A percentile compares a stretch with the other conserved stretches of the same genome.
phyloP scores from a whole-genome alignment of 2,113 vertebrate species.

The Mirounga angustirostris region DNA sequence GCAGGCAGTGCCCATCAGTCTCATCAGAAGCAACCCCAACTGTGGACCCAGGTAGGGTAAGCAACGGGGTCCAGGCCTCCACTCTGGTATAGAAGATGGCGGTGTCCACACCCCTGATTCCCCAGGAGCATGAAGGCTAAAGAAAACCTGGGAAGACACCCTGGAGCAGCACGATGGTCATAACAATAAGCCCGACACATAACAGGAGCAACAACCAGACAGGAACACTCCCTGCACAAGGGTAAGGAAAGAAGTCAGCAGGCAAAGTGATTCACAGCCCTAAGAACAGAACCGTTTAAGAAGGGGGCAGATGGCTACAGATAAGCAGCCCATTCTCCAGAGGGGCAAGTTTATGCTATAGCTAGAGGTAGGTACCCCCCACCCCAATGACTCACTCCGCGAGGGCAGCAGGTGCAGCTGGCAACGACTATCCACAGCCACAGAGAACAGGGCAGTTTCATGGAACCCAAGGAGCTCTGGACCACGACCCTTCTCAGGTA shows the following conservation, averaged over 20 bases:
- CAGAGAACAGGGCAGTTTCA: constrained; percentile 94
- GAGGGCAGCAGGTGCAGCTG: constrained; percentile 92
- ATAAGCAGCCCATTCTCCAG: background rate
- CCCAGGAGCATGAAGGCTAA: constrained; percentile 80
- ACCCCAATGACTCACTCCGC: constrained; percentile 89
- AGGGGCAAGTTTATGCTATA: background rate
- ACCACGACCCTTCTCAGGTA: constrained; percentile 89
- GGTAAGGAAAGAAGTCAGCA: background rate
- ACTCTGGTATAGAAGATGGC: background rate
- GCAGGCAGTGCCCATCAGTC: background rate
- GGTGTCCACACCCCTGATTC: background rate
- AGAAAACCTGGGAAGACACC: constrained; percentile 92
- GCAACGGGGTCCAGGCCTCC: background rate
- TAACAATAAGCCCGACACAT: constrained; percentile 91
- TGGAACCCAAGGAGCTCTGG: constrained; percentile 90
- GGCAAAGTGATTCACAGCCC: background rate
- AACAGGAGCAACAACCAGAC: constrained; percentile 94
- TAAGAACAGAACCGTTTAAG: background rate
- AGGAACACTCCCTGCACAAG: constrained; percentile 90
- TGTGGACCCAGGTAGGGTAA: background rate
- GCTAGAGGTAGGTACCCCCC: background rate
- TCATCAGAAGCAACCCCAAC: background rate
- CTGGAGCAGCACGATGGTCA: constrained; percentile 92
- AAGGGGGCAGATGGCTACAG: background rate
- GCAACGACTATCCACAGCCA: constrained; percentile 97